Conservation (phyloP, 2,888 invertebrate genomes). For the Cephus pygmeus region DNA sequence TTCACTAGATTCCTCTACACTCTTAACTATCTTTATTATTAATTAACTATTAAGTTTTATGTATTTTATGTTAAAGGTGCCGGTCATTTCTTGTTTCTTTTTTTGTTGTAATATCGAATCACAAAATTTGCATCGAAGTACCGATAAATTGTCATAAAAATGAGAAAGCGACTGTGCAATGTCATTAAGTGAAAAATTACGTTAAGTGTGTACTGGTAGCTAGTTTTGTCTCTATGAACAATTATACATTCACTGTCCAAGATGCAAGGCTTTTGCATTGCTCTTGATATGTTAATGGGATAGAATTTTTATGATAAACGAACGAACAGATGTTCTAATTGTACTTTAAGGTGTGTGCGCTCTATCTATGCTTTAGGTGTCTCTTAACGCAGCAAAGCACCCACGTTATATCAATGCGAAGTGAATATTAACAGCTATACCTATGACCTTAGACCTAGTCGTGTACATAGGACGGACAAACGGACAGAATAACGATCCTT, state of each 20-base stretch:
- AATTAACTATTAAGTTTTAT: neutral
- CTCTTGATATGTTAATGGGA: neutral
- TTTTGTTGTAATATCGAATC: neutral
- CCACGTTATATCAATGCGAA: neutral
- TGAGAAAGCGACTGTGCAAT: neutral
- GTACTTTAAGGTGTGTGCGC: neutral
- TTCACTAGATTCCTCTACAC: neutral
- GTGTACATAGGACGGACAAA: conserved; percentile 55
- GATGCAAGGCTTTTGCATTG: neutral
- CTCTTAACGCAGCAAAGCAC: neutral
- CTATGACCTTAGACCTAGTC: conserved; percentile 65
- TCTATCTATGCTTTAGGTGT: neutral
- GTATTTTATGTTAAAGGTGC: neutral
- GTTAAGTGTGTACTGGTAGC: neutral
- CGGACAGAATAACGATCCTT: conserved; percentile 51
- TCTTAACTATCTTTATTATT: neutral
- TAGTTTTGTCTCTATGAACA: neutral
- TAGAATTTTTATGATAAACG: neutral
- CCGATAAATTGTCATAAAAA: conserved; percentile 2
- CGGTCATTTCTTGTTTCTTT: neutral
- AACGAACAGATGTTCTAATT: neutral
- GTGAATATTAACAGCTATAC: conserved; percentile 13
- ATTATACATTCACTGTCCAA: neutral
- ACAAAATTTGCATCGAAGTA: conserved; percentile 3
- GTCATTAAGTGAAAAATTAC: conserved; percentile 1